Evolutionary conservation across 1,140 invertebrate genomes (phyloP).

Genomic region (Yoshiicerus persimilis): DNA sequence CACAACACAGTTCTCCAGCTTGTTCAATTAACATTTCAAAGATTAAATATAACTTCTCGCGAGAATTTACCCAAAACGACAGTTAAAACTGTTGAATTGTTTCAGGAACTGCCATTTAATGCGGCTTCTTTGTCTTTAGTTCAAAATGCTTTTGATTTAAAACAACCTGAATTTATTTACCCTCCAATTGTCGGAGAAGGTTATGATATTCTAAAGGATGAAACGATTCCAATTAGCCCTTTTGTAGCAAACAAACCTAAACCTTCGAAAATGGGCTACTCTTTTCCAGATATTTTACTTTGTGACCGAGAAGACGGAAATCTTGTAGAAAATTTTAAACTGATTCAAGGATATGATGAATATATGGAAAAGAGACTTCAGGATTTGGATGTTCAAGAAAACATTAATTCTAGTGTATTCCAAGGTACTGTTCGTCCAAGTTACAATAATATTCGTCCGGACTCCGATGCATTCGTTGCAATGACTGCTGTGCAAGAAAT

Average conservation of each 20-base stretch:
- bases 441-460: not conserved
- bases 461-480: not conserved
- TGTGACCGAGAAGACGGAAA: not conserved
- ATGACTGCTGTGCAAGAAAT: not conserved
- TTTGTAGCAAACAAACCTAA: not conserved
- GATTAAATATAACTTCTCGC: not conserved
- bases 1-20: too few species aligned
- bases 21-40: not conserved
- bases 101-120: not conserved
- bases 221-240: not conserved
- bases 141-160: not conserved
- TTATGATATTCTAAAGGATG: not conserved
- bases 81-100: not conserved
- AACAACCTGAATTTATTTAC: not conserved
- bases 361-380: not conserved
- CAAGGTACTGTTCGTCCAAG: not conserved
- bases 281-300: not conserved
- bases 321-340: not conserved
- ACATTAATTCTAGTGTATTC: not conserved
- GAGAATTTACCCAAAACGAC: not conserved
- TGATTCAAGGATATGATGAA: not conserved
- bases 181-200: not conserved
- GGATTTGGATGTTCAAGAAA: not conserved
- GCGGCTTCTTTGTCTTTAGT: not conserved
- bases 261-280: not conserved